Evolutionary conservation across 2,113 vertebrate genomes (phyloP).

Genomic region (Archocentrus centrarchus): DNA sequence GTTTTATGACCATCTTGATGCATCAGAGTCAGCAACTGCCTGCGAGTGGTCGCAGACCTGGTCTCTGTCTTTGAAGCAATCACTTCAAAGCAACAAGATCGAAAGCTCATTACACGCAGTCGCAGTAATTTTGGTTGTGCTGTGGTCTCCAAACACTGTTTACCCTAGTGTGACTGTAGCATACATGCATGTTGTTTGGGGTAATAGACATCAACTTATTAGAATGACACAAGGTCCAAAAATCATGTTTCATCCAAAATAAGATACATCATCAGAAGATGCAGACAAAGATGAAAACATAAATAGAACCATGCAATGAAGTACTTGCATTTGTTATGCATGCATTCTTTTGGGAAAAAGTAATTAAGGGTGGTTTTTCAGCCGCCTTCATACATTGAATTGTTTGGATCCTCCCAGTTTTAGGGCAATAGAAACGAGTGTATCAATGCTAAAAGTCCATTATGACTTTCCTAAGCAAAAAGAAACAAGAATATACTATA

Average conservation of each 20-base stretch:
- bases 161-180: background rate
- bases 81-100: background rate
- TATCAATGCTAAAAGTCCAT: background rate
- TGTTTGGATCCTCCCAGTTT: background rate
- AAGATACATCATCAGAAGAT: background rate
- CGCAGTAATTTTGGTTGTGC: background rate
- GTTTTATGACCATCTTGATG: too few species aligned
- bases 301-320: background rate
- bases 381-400: background rate
- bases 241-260: background rate
- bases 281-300: background rate
- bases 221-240: background rate
- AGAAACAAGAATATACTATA: background rate
- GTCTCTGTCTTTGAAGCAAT: background rate
- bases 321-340: background rate
- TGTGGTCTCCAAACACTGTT: accelerated
- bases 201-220: background rate
- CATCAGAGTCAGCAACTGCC: background rate
- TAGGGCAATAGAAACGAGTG: background rate
- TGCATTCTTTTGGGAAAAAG: too few species aligned
- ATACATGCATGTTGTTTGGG: background rate
- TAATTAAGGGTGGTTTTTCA: background rate
- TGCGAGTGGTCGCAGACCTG: background rate
- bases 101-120: background rate
- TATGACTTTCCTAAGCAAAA: background rate